phyloP scores from a whole-genome alignment of 37 sponge, comb jelly and placozoan species.

The Halichondria panicea region DNA sequence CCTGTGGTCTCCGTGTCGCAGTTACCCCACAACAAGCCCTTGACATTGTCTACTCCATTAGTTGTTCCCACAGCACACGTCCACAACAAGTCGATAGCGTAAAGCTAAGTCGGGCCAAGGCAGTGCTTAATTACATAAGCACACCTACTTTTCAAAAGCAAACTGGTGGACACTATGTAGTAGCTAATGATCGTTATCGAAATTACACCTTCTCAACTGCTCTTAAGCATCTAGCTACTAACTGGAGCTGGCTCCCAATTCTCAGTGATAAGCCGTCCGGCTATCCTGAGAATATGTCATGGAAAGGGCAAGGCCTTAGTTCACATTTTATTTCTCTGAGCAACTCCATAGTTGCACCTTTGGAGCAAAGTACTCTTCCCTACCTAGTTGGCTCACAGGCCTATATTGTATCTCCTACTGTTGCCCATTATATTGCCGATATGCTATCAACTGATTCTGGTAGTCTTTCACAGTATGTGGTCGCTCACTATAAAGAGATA shows the following conservation, averaged over 20 bases:
- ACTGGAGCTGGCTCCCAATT: slow-evolving; percentile 41
- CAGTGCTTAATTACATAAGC: slow-evolving; percentile 22
- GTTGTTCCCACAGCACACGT: background rate
- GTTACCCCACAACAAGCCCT: slow-evolving; percentile 24
- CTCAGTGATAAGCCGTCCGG: background rate
- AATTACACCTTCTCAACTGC: background rate
- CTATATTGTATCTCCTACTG: background rate
- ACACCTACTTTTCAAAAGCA: background rate
- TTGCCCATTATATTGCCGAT: background rate
- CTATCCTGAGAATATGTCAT: slow-evolving; percentile 27
- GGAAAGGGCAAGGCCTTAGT: slow-evolving; percentile 20
- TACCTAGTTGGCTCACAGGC: slow-evolving; percentile 34
- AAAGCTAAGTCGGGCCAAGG: slow-evolving; percentile 24
- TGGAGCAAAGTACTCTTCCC: background rate
- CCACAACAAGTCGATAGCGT: slow-evolving; percentile 13
- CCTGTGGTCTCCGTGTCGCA: slow-evolving; percentile 10
- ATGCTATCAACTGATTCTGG: background rate
- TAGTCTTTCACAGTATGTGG: background rate
- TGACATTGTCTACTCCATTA: slow-evolving; percentile 20
- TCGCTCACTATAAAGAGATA: slow-evolving; percentile 23
- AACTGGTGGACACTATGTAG: background rate
- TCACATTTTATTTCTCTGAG: slow-evolving; percentile 13
- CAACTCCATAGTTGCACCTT: background rate
- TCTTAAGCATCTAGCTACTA: background rate
- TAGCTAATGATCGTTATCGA: background rate